Base-by-base conservation (phyloP, 2,113 vertebrate species). In the Indicator maculatus region DNA sequence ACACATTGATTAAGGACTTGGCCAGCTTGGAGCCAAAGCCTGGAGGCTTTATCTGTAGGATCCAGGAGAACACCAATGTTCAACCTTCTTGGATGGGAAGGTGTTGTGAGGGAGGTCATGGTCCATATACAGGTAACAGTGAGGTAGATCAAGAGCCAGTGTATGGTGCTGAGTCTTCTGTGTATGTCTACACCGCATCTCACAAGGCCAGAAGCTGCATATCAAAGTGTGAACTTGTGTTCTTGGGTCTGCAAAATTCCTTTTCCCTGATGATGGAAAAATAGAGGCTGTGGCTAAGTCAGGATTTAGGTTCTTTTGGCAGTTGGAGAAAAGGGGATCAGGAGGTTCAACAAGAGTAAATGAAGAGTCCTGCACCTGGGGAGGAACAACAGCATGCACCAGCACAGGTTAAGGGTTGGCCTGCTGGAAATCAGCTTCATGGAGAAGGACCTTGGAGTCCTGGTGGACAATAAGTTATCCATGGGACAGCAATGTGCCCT, bases 191-290 rank as follows among this genome's bases (percentile, higher is more conserved):
- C 8, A 36, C 21, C 24, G 1, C 19, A 6, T 9, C 39, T 28
- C 64, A 11, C 38, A n/a, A 26, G 11, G 41, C 11, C 27, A 38
- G 55, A 1, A 6, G 55, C 65, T 63, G 38, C 30, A 31, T 23
- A n/a, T 5, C 28, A 5, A 58, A 12, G 31, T 6, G 10, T 0
- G 2, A 39, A 9, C 26, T 7, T 16, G 4, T 11, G 0, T n/a
- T 66, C 58, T 36, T 33, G 6, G 12, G 12, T 36, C 44, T 50
- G 61, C 31, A 33, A 7, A 64, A 59, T 41, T 64, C 47, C 60
- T 65, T 69, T 30, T 47, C 56, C 50, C 30, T 10, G 55, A 5
- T 20, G 31, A 11, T 72, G 76, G 66, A 9, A 16, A 30, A 24
- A 15, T 4, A 11, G 28, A 4, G 20, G 9, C 23, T 45, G 12